Percentiles rank a stretch among this genome's conserved stretches.
phyloP scores from a whole-genome alignment of 2,113 vertebrate species.

The Seriola rivoliana region DNA sequence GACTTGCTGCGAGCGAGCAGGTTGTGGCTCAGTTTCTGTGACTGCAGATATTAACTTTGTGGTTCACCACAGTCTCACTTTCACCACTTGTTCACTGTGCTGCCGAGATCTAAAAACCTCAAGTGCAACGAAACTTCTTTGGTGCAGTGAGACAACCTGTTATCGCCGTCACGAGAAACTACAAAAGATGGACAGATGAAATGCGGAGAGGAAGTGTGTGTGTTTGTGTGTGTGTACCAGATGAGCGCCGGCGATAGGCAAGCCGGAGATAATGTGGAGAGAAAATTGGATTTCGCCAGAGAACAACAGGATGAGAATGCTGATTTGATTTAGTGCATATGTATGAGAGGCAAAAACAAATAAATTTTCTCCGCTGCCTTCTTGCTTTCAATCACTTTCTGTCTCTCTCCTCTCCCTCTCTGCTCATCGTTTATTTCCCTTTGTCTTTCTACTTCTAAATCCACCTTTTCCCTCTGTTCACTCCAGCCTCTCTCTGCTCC shows the following conservation, averaged over 20 bases:
- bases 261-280: slow-evolving; percentile 54
- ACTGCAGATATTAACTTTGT: background rate
- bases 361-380: slow-evolving; percentile 14
- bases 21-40: background rate
- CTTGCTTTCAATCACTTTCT: slow-evolving; percentile 7
- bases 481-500: background rate
- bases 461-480: background rate
- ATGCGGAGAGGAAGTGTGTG: slow-evolving; percentile 11
- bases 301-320: slow-evolving; percentile 72
- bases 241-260: slow-evolving; percentile 36
- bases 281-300: slow-evolving; percentile 71
- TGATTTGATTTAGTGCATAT: slow-evolving; percentile 56
- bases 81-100: background rate
- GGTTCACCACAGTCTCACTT: background rate
- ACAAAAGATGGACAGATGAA: slow-evolving; percentile 5
- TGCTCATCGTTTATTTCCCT: slow-evolving; percentile 1
- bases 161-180: background rate
- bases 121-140: background rate
- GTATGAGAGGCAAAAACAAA: slow-evolving; percentile 44
- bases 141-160: background rate
- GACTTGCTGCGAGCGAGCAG: background rate
- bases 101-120: background rate
- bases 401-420: background rate
- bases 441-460: background rate
- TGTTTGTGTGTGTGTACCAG: slow-evolving; percentile 14